A percentile compares a stretch with the other conserved stretches of the same genome.
These are phyloP conservation scores for Odontomyia ornata DNA, from an alignment of 2,888 invertebrate species.

Conservation along the genomic window DNA sequence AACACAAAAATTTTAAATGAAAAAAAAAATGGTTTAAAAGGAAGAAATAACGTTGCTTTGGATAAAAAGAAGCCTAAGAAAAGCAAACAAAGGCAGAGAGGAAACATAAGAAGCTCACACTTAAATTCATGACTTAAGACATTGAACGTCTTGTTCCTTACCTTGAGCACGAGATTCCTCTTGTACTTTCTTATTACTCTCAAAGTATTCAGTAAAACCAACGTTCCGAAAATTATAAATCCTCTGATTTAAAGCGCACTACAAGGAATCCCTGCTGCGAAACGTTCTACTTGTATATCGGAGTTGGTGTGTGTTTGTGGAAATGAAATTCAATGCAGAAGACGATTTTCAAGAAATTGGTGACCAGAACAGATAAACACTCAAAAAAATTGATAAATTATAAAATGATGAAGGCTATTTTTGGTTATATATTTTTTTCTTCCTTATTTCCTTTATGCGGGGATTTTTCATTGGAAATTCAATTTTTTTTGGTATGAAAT, in stretches of 20 bases:
- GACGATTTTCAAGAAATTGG: background rate
- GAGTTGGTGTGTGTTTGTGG: too few species aligned
- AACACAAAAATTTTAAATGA: background rate
- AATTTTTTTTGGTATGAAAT: background rate
- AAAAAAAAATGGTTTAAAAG: background rate
- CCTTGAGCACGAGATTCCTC: too few species aligned
- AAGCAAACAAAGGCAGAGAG: too few species aligned
- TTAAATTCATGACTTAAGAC: too few species aligned
- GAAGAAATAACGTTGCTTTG: background rate
- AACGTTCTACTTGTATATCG: background rate
- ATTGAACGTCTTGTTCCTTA: too few species aligned
- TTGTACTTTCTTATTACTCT: too few species aligned
- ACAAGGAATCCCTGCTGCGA: background rate
- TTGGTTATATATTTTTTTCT: background rate
- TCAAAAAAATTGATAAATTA: slow-evolving; percentile 26
- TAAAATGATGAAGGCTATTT: background rate
- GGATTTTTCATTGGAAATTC: background rate
- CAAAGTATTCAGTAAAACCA: too few species aligned
- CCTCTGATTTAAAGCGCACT: too few species aligned
- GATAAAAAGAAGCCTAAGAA: background rate
- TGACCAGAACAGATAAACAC: slow-evolving; percentile 13
- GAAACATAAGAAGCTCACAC: too few species aligned
- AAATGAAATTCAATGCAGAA: background rate
- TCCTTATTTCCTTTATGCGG: too few species aligned
- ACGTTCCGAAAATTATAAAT: too few species aligned